Percentiles rank a stretch among this genome's conserved stretches.
Conservation (phyloP, 1,140 invertebrate genomes). For the Oppia nitens region DNA sequence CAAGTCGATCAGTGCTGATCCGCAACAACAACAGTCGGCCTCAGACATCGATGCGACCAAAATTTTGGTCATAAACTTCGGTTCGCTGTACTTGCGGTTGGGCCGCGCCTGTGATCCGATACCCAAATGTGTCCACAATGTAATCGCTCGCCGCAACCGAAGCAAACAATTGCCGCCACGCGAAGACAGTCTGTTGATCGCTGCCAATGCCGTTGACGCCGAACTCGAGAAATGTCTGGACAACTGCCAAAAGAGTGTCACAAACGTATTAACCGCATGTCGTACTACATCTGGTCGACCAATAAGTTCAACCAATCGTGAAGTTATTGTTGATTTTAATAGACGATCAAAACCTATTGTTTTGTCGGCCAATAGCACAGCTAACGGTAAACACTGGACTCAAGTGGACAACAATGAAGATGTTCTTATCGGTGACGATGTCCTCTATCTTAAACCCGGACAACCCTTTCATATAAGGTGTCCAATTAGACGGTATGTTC, state of each 20-base stretch:
- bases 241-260: neutral
- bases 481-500: slow-evolving; percentile 46
- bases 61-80: slow-evolving; percentile 82
- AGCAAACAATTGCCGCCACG: slow-evolving; percentile 29
- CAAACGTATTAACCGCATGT: neutral
- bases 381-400: neutral
- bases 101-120: slow-evolving; percentile 72
- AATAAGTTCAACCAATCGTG: neutral
- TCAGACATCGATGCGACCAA: slow-evolving; percentile 17
- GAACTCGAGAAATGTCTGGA: slow-evolving; percentile 5
- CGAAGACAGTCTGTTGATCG: slow-evolving; percentile 36
- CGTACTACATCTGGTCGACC: neutral
- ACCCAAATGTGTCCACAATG: slow-evolving; percentile 67
- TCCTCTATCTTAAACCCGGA: slow-evolving; percentile 51
- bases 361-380: neutral
- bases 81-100: slow-evolving; percentile 69
- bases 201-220: slow-evolving; percentile 20
- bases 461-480: slow-evolving; percentile 69
- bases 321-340: slow-evolving; percentile 12
- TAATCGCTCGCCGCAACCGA: slow-evolving; percentile 49
- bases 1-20: too few relatives aligned
- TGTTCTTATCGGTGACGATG: slow-evolving; percentile 24
- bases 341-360: neutral
- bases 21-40: too few relatives aligned
- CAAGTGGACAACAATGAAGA: neutral